Evolutionary conservation across 2,888 invertebrate genomes (phyloP).

Genomic region (Ectropis crepuscularia): DNA sequence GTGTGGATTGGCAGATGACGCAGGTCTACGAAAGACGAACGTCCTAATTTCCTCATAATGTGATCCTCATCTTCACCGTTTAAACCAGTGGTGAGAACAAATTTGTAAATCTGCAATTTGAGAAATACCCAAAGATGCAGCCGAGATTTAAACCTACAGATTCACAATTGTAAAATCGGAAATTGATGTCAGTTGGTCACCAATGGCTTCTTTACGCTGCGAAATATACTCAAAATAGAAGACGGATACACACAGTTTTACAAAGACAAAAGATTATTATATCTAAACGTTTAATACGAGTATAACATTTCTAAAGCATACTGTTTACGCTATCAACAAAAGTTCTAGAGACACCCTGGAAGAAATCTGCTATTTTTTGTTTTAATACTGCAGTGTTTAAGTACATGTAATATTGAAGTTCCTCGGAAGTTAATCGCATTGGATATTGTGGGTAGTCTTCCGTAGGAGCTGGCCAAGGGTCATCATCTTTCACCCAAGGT

Average conservation of each 20-base stretch:
- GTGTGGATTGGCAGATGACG: too few relatives aligned
- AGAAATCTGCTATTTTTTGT: conserved; percentile 47
- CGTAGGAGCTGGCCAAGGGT: conserved; percentile 42
- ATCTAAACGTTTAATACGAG: conserved; percentile 6
- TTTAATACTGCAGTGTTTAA: conserved; percentile 52
- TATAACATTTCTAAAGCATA: conserved; percentile 42
- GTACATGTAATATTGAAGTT: conserved; percentile 54
- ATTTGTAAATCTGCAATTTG: too few relatives aligned
- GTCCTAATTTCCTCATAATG: too few relatives aligned
- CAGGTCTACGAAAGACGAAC: too few relatives aligned
- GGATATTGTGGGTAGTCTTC: conserved; percentile 50
- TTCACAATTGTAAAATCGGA: too few relatives aligned
- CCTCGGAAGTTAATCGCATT: conserved; percentile 51
- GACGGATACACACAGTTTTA: background rate
- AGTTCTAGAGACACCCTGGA: conserved; percentile 49
- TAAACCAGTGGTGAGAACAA: too few relatives aligned
- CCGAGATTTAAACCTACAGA: too few relatives aligned
- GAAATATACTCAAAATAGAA: background rate
- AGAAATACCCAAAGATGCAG: too few relatives aligned
- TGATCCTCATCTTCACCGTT: too few relatives aligned
- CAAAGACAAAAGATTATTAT: background rate
- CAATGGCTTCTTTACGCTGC: background rate
- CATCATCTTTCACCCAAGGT: conserved; percentile 55
- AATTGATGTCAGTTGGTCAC: too few relatives aligned
- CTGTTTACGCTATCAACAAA: conserved; percentile 49